phyloP scores from a whole-genome alignment of 2,797 vertebrate species.

The Australoheros facetus region DNA sequence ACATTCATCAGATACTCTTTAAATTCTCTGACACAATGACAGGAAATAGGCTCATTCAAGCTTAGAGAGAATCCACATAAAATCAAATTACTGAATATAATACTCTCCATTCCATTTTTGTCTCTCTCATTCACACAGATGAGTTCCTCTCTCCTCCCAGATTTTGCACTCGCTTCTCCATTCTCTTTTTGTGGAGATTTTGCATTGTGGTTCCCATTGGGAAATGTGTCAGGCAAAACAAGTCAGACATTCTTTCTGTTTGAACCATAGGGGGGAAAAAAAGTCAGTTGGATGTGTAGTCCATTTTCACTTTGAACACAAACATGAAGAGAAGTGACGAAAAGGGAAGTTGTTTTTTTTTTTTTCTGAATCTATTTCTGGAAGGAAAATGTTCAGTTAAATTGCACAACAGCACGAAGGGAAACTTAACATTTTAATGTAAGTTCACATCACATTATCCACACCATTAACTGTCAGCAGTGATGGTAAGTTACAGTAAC shows the following conservation, averaged over 20 bases:
- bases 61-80: constrained; percentile 38
- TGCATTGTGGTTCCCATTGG: constrained; percentile 42
- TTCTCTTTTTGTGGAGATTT: constrained; percentile 29
- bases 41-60: constrained; percentile 57
- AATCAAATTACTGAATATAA: constrained; percentile 65
- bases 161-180: constrained; percentile 5
- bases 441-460: constrained; percentile 10
- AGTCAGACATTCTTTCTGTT: constrained; percentile 34
- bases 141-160: neutral
- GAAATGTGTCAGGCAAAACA: constrained; percentile 44
- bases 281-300: constrained; percentile 8
- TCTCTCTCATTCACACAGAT: constrained; percentile 15
- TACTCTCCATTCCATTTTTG: constrained; percentile 10
- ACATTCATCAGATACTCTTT: constrained; percentile 56
- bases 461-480: neutral
- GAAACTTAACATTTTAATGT: neutral
- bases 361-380: constrained; percentile 31
- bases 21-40: constrained; percentile 57
- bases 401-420: constrained; percentile 5
- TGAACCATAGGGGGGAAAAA: neutral
- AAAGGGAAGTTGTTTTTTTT: neutral
- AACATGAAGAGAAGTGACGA: constrained; percentile 25
- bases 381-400: constrained; percentile 8
- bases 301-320: constrained; percentile 27
- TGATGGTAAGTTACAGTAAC: neutral